These are phyloP conservation scores for Panthera tigris DNA, from an alignment of 2,113 vertebrate genomes.

Conservation along the genomic window DNA sequence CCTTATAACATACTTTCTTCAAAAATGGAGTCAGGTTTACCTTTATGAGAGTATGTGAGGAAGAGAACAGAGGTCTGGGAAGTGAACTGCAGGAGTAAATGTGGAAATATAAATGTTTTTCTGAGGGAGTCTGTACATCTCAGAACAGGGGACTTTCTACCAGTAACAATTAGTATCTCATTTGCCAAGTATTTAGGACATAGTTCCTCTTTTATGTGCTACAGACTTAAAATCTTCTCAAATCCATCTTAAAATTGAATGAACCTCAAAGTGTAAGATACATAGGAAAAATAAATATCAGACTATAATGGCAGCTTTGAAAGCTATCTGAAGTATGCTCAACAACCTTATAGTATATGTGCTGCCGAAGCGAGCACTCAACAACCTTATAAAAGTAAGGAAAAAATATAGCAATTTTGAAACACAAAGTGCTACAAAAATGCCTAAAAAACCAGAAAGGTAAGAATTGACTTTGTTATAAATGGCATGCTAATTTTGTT, in stretches of 20 bases:
- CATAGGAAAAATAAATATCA: neutral
- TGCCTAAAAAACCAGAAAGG: neutral
- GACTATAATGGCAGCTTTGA: neutral
- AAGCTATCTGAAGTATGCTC: neutral
- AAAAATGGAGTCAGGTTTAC: neutral
- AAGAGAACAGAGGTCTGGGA: neutral
- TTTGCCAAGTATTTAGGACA: neutral
- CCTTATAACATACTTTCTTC: neutral
- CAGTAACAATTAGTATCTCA: neutral
- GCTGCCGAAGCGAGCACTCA: neutral
- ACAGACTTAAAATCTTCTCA: neutral
- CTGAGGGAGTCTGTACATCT: neutral
- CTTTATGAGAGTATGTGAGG: neutral
- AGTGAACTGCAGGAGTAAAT: neutral
- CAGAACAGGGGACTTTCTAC: neutral
- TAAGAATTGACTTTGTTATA: neutral
- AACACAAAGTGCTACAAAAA: neutral
- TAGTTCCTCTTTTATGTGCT: neutral
- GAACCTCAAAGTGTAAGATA: neutral
- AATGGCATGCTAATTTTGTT: neutral
- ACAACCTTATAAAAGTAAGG: neutral
- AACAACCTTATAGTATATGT: neutral
- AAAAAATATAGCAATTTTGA: neutral
- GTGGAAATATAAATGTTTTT: neutral
- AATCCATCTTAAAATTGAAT: constrained; percentile 11